Evolutionary conservation across 2,113 vertebrate genomes (phyloP).

Genomic region (Plestiodon gilberti): DNA sequence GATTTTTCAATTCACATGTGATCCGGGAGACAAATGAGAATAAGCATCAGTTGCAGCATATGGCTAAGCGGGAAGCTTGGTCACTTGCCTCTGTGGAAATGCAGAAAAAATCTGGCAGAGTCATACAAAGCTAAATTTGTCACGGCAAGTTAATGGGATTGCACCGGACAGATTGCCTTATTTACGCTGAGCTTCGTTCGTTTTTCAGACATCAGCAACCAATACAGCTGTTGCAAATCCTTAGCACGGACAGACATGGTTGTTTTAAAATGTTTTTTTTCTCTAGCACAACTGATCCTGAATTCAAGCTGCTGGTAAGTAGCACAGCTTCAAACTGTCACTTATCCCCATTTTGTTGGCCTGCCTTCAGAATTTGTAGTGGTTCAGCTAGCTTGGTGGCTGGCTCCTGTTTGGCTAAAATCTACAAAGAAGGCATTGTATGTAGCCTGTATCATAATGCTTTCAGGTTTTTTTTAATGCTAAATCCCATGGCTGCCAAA

Average conservation of each 20-base stretch:
- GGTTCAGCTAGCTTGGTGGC: background rate
- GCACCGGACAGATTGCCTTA: conserved; percentile 12
- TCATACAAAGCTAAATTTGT: background rate
- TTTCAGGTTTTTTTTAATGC: background rate
- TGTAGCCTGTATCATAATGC: background rate
- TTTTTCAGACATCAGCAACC: conserved; percentile 12
- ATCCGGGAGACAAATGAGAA: conserved; percentile 19
- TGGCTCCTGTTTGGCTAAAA: background rate
- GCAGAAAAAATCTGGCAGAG: background rate
- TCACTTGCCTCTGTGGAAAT: conserved; percentile 20
- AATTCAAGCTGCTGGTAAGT: background rate
- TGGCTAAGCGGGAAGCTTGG: background rate
- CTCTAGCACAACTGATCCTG: background rate
- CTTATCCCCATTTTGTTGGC: background rate
- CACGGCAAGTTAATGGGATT: conserved; percentile 1
- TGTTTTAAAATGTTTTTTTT: background rate
- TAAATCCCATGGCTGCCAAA: background rate
- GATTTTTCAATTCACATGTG: conserved; percentile 18
- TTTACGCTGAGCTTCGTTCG: conserved; percentile 11
- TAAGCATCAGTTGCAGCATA: background rate
- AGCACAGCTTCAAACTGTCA: background rate
- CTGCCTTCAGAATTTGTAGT: background rate
- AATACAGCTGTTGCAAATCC: background rate
- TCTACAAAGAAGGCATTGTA: background rate
- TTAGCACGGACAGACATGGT: background rate